A percentile compares a stretch with the other conserved stretches of the same genome.
Conservation (phyloP, 2,888 invertebrate genomes). For the Acanthacorydalis orientalis region DNA sequence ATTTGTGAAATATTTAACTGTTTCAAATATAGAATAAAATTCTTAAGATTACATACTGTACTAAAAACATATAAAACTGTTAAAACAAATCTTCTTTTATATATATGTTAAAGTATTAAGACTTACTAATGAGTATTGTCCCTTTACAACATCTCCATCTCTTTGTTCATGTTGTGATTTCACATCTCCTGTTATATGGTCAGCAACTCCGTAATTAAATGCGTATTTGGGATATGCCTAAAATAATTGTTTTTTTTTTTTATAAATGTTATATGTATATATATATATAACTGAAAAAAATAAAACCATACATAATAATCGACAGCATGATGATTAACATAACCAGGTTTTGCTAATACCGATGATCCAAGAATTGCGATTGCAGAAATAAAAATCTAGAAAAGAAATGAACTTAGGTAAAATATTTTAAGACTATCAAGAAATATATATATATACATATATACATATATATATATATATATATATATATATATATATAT, state of each 20-base stretch:
- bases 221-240: constrained; percentile 45
- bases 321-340: neutral
- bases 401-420: too few relatives aligned
- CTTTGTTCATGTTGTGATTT: constrained; percentile 37
- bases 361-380: neutral
- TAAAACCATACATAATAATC: neutral
- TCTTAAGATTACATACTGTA: too few relatives aligned
- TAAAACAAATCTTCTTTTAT: neutral
- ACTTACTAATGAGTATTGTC: constrained; percentile 24
- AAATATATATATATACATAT: too few relatives aligned
- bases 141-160: constrained; percentile 31
- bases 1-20: too few relatives aligned
- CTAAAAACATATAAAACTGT: neutral
- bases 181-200: constrained; percentile 37
- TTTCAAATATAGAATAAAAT: too few relatives aligned
- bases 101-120: neutral
- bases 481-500: too few relatives aligned
- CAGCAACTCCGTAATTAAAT: constrained; percentile 39
- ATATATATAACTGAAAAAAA: too few relatives aligned
- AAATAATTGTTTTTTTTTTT: neutral
- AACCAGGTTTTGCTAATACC: neutral
- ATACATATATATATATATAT: too few relatives aligned
- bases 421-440: too few relatives aligned
- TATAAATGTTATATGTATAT: too few relatives aligned
- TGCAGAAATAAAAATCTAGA: too few relatives aligned